Percentiles rank a stretch among this genome's conserved stretches.
Conservation (phyloP, 2,888 invertebrate genomes). For the Lasioglossum pauxillum region DNA sequence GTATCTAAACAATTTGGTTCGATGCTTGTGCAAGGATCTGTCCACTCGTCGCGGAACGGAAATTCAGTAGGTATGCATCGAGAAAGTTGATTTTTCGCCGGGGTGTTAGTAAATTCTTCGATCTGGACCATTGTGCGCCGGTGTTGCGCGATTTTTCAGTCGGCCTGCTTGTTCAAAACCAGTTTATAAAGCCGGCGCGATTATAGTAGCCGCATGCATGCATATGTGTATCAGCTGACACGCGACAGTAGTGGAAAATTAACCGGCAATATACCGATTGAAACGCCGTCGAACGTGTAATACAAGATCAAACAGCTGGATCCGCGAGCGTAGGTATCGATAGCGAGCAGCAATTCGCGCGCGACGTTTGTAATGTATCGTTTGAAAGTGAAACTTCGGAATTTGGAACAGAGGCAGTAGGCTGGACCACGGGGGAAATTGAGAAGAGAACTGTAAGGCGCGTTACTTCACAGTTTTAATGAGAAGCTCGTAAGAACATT, state of each 20-base stretch:
- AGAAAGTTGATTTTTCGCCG: not conserved
- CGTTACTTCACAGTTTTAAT: not conserved
- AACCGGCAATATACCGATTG: slow-evolving; percentile 43
- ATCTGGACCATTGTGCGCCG: not conserved
- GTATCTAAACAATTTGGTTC: not conserved
- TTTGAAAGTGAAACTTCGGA: not conserved
- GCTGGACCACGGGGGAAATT: not conserved
- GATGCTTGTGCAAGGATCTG: not conserved
- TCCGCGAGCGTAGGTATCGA: not conserved
- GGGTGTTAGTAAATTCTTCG: not conserved
- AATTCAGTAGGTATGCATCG: not conserved
- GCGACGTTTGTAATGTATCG: not conserved
- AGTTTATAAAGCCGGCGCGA: slow-evolving; percentile 52
- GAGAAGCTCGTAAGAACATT: slow-evolving; percentile 7
- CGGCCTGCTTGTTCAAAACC: slow-evolving; percentile 52
- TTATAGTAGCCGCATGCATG: slow-evolving; percentile 25
- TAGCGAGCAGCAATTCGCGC: not conserved
- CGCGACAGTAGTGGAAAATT: slow-evolving; percentile 51
- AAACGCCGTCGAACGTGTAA: slow-evolving; percentile 9
- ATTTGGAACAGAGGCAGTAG: not conserved
- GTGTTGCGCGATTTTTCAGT: slow-evolving; percentile 53
- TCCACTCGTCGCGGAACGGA: not conserved
- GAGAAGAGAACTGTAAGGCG: not conserved
- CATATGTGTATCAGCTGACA: slow-evolving; percentile 27
- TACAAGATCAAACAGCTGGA: not conserved